These are phyloP conservation scores for Eufriesea mexicana DNA, from an alignment of 1,140 invertebrate species.

Conservation along the genomic window DNA sequence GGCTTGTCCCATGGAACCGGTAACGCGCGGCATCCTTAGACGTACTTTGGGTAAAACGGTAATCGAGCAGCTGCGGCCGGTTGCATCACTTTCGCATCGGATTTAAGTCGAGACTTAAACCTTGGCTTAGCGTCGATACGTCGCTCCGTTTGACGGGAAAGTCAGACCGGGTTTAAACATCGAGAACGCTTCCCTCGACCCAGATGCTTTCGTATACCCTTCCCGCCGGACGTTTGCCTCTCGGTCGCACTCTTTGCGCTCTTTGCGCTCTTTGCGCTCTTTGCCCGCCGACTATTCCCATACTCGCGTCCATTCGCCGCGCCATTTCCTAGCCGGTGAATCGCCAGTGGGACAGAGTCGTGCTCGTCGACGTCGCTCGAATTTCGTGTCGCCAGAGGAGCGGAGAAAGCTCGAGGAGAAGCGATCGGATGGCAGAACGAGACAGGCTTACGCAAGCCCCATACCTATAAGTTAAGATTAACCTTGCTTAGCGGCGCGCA, in stretches of 20 bases:
- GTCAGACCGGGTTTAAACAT: slow-evolving; percentile 2
- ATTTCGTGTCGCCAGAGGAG: slow-evolving; percentile 42
- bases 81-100: slow-evolving; percentile 58
- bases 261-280: too few relatives aligned
- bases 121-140: slow-evolving; percentile 26
- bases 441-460: slow-evolving; percentile 74
- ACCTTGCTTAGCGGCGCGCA: slow-evolving; percentile 76
- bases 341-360: slow-evolving; percentile 44
- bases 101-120: slow-evolving; percentile 22
- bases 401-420: slow-evolving; percentile 4
- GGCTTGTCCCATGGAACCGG: slow-evolving; percentile 55
- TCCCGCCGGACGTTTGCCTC: neutral
- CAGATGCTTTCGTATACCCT: neutral
- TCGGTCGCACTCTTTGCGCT: too few relatives aligned
- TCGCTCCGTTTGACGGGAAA: slow-evolving; percentile 18
- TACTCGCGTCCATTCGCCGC: too few relatives aligned
- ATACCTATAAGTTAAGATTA: slow-evolving; percentile 80
- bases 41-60: slow-evolving; percentile 46
- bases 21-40: slow-evolving; percentile 55
- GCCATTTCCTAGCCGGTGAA: neutral
- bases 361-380: slow-evolving; percentile 55
- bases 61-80: slow-evolving; percentile 26
- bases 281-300: too few relatives aligned
- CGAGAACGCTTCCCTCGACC: neutral
- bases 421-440: slow-evolving; percentile 13